Percentiles rank a stretch among this genome's conserved stretches.
Evolutionary conservation across 30 jellyfish, hydroid and myxozoan species (phyloP).

Genomic region (Hydra vulgaris): DNA sequence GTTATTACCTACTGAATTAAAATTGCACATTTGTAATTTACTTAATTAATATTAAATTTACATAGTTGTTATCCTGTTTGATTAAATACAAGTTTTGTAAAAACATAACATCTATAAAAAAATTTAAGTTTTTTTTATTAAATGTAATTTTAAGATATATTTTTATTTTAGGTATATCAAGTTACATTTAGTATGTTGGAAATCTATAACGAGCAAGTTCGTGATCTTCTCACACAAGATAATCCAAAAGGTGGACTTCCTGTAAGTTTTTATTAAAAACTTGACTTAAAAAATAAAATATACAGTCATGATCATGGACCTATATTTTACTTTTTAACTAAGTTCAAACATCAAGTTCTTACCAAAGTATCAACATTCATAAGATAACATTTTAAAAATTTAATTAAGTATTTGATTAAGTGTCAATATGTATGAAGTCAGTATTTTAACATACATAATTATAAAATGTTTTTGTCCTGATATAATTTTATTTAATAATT

Average conservation of each 20-base stretch:
- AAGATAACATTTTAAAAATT: no score
- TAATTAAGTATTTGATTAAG: no score
- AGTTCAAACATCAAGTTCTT: no score
- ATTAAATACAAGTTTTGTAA: background rate
- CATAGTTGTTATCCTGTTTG: background rate
- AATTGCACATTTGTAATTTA: no score
- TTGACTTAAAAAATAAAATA: background rate
- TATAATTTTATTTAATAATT: no score
- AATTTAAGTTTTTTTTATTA: background rate
- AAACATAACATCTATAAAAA: background rate
- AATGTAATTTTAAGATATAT: background rate
- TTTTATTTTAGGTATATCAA: slow-evolving; percentile 64
- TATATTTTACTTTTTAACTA: no score
- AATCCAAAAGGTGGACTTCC: slow-evolving; percentile 98
- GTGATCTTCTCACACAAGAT: slow-evolving; percentile 81
- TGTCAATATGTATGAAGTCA: no score
- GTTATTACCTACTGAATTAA: no score
- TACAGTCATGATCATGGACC: no score
- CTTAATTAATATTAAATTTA: no score
- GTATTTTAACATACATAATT: no score
- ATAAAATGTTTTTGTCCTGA: background rate
- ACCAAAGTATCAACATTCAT: no score
- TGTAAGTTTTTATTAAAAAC: slow-evolving; percentile 33
- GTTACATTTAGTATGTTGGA: slow-evolving; percentile 98
- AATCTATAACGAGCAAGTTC: slow-evolving; percentile 93